A percentile compares a stretch with the other conserved stretches of the same genome.
phyloP scores from a whole-genome alignment of 2,797 vertebrate genomes.

The Chloroceryle inda region DNA sequence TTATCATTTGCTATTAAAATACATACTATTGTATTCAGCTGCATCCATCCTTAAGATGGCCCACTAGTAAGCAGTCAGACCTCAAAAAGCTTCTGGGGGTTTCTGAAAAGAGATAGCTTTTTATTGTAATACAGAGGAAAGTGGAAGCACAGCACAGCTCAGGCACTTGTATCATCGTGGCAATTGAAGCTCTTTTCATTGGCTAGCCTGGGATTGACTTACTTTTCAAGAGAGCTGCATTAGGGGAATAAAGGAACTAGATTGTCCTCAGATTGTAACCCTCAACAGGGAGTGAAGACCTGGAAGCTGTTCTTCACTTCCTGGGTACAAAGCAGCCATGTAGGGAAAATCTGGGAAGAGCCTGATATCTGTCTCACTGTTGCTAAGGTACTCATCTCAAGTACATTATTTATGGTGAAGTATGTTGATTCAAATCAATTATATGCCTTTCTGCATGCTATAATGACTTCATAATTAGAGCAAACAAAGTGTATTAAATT shows the following conservation, averaged over 20 bases:
- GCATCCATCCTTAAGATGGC: background rate
- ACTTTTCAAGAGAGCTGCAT: background rate
- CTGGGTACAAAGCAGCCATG: background rate
- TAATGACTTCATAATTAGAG: constrained; percentile 13
- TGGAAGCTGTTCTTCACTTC: background rate
- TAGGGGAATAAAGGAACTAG: background rate
- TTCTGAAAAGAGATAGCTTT: background rate
- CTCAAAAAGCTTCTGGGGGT: background rate
- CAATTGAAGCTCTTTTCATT: background rate
- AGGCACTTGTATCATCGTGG: background rate
- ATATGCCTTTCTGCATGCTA: background rate
- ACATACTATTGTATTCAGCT: background rate
- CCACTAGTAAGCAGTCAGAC: background rate
- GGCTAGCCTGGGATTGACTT: background rate
- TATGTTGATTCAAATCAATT: background rate
- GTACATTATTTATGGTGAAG: background rate
- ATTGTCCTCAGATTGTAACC: background rate
- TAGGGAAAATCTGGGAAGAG: background rate
- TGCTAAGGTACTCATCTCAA: background rate
- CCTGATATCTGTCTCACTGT: background rate
- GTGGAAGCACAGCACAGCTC: background rate
- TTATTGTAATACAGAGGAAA: background rate
- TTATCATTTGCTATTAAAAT: constrained; percentile 44
- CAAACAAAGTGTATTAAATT: background rate
- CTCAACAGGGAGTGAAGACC: background rate